Evolutionary conservation across 1,140 invertebrate species (phyloP).

Genomic region (Brachystomella parvula): DNA sequence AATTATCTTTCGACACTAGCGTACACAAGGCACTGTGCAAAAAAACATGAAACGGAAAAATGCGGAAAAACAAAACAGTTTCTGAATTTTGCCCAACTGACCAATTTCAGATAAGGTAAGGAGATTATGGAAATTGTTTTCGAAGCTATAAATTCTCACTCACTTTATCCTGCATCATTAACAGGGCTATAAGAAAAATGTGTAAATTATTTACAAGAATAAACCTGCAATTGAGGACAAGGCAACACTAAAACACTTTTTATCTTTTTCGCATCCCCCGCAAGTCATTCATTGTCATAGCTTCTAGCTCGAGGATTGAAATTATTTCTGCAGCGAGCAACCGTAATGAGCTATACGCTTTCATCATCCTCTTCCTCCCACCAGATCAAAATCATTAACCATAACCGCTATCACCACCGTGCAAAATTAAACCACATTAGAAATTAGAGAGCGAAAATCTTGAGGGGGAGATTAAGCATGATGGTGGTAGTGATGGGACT

Average conservation of each 20-base stretch:
- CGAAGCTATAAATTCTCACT: too few species aligned
- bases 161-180: background rate
- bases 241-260: background rate
- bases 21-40: too few species aligned
- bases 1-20: too few species aligned
- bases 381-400: background rate
- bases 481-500: background rate
- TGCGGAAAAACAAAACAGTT: background rate
- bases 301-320: background rate
- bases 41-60: background rate
- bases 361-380: background rate
- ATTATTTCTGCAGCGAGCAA: background rate
- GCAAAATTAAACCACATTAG: slow-evolving; percentile 4
- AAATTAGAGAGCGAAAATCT: slow-evolving; percentile 8
- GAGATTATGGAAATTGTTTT: too few species aligned
- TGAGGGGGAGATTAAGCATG: background rate
- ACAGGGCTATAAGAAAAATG: background rate
- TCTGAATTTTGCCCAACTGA: too few species aligned
- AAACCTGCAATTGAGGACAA: background rate
- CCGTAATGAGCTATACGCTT: too few species aligned
- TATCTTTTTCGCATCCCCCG: background rate
- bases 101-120: too few species aligned
- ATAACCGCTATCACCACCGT: background rate
- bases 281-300: background rate
- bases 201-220: background rate